A percentile compares a stretch with the other conserved stretches of the same genome.
Evolutionary conservation across 2,113 vertebrate genomes (phyloP).

Genomic region (Chlorodrepanis virens): DNA sequence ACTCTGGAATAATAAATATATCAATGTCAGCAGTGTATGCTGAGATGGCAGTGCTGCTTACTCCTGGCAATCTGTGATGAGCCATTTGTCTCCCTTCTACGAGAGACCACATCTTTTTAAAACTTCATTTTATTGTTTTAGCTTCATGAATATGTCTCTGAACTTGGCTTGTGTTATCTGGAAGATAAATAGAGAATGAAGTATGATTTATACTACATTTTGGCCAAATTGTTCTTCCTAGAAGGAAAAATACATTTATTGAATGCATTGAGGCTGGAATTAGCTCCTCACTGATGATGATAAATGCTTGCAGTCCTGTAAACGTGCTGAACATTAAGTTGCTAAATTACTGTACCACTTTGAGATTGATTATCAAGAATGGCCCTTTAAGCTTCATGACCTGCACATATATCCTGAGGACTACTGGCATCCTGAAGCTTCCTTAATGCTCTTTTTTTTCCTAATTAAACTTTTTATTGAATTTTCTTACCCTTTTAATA

Average conservation of each 20-base stretch:
- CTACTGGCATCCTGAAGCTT: conserved; percentile 32
- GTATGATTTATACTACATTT: conserved; percentile 55
- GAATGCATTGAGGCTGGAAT: conserved; percentile 34
- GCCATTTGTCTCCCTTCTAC: background rate
- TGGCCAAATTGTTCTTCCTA: conserved; percentile 48
- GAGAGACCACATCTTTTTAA: background rate
- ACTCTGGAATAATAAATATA: background rate
- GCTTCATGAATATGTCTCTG: background rate
- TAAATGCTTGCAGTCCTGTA: conserved; percentile 50
- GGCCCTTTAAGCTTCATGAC: conserved; percentile 4
- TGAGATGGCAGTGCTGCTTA: background rate
- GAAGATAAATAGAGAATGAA: conserved; percentile 33
- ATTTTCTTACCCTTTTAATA: conserved; percentile 79
- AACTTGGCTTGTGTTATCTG: background rate
- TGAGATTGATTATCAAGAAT: conserved; percentile 38
- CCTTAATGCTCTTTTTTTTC: conserved; percentile 70
- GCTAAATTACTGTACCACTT: conserved; percentile 45
- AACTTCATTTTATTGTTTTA: background rate
- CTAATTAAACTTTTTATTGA: conserved; percentile 87
- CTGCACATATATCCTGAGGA: background rate
- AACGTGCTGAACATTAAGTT: conserved; percentile 61
- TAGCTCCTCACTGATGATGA: conserved; percentile 55
- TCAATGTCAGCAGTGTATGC: background rate
- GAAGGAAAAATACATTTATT: conserved; percentile 51
- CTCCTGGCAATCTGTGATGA: background rate